Conservation (phyloP, 2,797 vertebrate species). For the Simalia tracyae region DNA sequence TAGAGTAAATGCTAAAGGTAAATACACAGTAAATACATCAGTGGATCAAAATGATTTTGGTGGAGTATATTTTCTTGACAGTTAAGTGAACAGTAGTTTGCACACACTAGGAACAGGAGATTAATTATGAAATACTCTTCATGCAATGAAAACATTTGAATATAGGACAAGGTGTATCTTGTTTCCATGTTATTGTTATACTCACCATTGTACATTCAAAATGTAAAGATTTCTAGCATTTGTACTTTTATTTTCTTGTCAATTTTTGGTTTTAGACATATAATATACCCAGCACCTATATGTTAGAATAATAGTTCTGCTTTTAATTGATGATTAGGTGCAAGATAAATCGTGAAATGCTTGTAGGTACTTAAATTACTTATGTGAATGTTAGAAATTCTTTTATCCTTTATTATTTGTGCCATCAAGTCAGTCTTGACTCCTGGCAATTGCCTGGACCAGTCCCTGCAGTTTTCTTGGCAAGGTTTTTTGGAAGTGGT, state of each 20-base stretch:
- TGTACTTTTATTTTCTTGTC: conserved; percentile 36
- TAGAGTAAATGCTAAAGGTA: background rate
- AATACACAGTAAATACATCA: conserved; percentile 4
- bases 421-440: too few species aligned
- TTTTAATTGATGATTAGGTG: conserved; percentile 26
- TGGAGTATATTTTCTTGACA: background rate
- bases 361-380: conserved; percentile 22
- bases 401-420: background rate
- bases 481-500: background rate
- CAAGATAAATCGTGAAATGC: conserved; percentile 18
- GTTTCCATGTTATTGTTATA: conserved; percentile 40
- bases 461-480: background rate
- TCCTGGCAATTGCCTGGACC: background rate
- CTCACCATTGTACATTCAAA: conserved; percentile 38
- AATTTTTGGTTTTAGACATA: conserved; percentile 47
- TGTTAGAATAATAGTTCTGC: conserved; percentile 4
- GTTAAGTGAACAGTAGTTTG: background rate
- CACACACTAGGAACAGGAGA: background rate
- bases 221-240: conserved; percentile 51
- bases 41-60: background rate
- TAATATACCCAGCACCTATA: conserved; percentile 14
- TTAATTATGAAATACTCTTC: background rate
- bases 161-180: conserved; percentile 28
- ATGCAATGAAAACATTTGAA: background rate
- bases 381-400: conserved; percentile 22